These are phyloP conservation scores for Typhlichthys subterraneus DNA, from an alignment of 2,797 vertebrate species.

Conservation along the genomic window DNA sequence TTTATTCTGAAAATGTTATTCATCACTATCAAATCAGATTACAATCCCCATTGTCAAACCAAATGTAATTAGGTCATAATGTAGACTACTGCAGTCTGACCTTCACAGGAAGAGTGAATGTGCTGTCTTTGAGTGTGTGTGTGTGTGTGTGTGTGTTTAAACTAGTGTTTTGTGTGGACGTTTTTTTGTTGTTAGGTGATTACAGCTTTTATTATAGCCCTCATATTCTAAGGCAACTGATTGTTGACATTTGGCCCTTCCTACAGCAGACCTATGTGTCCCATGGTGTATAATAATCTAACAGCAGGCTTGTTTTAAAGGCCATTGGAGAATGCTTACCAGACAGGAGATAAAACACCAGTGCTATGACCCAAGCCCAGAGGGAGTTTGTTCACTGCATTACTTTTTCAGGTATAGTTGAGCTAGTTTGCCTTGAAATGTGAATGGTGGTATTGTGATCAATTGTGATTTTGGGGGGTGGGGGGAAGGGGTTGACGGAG, in stretches of 20 bases:
- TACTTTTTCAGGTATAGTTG: constrained; percentile 4
- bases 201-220: constrained; percentile 33
- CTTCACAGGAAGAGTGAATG: constrained; percentile 1
- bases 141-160: neutral
- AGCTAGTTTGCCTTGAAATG: constrained; percentile 28
- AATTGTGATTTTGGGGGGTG: constrained; percentile 11
- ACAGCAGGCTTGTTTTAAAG: constrained; percentile 53
- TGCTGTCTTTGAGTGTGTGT: neutral
- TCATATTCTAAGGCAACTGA: constrained; percentile 31
- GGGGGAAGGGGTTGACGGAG: no score
- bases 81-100: neutral
- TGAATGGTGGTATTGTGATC: constrained; percentile 36
- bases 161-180: constrained; percentile 1
- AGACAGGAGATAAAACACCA: constrained; percentile 33
- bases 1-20: no score
- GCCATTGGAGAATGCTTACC: constrained; percentile 50
- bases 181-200: constrained; percentile 25
- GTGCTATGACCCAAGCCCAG: constrained; percentile 40
- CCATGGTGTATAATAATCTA: constrained; percentile 59
- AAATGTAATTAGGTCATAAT: neutral
- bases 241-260: constrained; percentile 46
- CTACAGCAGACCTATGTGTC: constrained; percentile 45
- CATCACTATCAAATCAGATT: no score
- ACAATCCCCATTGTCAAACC: no score
- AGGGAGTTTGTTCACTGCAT: constrained; percentile 37